Conservation (phyloP, 2,113 vertebrate genomes). For the Microcebus lehilahytsara region DNA sequence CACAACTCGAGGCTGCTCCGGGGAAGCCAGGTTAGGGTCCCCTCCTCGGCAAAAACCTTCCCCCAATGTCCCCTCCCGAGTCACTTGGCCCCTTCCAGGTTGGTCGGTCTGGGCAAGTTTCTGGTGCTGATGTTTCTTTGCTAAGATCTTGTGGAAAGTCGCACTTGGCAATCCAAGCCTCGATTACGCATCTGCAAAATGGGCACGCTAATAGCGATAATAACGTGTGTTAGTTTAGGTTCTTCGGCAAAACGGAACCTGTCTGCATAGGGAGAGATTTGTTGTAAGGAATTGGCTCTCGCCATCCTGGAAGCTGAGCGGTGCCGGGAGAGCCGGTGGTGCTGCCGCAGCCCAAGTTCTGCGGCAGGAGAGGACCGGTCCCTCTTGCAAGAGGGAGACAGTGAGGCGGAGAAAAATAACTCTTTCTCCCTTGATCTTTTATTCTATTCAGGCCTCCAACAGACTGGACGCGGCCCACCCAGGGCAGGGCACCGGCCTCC, state of each 20-base stretch:
- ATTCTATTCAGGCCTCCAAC: not conserved
- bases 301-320: fast-evolving
- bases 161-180: not conserved
- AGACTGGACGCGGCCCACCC: not conserved
- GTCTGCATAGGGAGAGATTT: not conserved
- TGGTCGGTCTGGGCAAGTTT: not conserved
- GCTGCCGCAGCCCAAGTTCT: not conserved
- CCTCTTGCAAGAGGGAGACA: not conserved
- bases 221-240: fast-evolving
- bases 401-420: not conserved
- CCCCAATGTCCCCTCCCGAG: not conserved
- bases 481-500: not conserved
- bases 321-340: fast-evolving
- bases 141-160: not conserved
- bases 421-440: not conserved
- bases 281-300: not conserved
- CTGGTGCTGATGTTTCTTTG: not conserved
- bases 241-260: not conserved
- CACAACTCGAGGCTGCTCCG: not conserved
- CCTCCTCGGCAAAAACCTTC: not conserved
- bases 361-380: not conserved
- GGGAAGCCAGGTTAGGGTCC: not conserved
- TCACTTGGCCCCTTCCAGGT: not conserved
- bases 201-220: fast-evolving
- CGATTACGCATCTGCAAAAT: not conserved